phyloP scores from a whole-genome alignment of 2,888 invertebrate genomes.

The Gisinianus flammeolus region DNA sequence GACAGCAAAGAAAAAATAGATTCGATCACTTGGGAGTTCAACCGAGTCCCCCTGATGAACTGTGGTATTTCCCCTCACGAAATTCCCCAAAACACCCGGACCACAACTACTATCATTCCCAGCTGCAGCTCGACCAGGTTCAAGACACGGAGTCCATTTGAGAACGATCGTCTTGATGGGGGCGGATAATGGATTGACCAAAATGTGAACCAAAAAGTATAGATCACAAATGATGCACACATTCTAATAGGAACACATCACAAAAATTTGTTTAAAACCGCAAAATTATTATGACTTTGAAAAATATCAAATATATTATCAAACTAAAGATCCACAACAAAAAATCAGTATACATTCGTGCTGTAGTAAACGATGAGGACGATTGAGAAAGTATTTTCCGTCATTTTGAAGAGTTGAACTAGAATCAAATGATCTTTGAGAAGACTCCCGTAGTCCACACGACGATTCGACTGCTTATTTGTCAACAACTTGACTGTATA shows the following conservation, averaged over 20 bases:
- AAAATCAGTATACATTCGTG: slow-evolving; percentile 39
- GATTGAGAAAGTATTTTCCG: slow-evolving; percentile 49
- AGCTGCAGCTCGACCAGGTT: not conserved
- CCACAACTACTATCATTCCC: not conserved
- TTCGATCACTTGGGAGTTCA: not conserved
- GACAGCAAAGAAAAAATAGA: slow-evolving; percentile 5
- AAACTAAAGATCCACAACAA: not conserved
- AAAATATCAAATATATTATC: not conserved
- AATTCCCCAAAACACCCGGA: not conserved
- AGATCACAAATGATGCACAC: slow-evolving; percentile 16
- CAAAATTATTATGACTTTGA: not conserved
- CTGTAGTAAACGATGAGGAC: slow-evolving; percentile 48
- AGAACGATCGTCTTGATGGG: not conserved
- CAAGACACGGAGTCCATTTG: not conserved
- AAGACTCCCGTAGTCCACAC: slow-evolving; percentile 43
- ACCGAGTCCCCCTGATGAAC: not conserved
- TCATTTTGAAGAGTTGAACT: slow-evolving; percentile 54
- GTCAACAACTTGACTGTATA: not conserved
- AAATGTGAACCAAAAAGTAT: not conserved
- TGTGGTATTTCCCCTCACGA: not conserved
- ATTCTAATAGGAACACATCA: not conserved
- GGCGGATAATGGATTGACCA: not conserved
- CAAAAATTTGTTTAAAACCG: not conserved
- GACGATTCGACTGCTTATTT: slow-evolving; percentile 43
- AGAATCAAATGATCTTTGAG: slow-evolving; percentile 54